phyloP scores from a whole-genome alignment of 2,797 vertebrate genomes.

The Malurus leucopterus region DNA sequence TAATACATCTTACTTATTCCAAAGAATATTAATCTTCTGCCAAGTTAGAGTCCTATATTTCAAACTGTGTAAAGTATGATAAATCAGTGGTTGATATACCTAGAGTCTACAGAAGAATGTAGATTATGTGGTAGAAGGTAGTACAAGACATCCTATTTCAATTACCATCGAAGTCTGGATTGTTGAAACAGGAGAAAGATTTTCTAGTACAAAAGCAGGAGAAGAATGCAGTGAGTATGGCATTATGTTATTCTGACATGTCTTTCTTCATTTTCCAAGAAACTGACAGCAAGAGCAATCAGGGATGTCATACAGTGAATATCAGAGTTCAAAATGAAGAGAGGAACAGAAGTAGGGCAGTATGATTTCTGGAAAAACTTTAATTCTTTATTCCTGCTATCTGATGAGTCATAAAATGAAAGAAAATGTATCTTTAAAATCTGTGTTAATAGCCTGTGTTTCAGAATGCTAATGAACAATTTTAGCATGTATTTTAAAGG shows the following conservation, averaged over 20 bases:
- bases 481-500: slow-evolving; percentile 6
- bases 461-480: background rate
- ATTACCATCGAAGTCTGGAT: background rate
- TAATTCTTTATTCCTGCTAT: background rate
- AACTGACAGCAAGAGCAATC: slow-evolving; percentile 16
- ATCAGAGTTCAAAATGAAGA: background rate
- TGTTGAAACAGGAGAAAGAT: background rate
- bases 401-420: background rate
- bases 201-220: background rate
- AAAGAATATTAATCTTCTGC: background rate
- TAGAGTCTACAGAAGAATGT: background rate
- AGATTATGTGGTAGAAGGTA: background rate
- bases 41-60: background rate
- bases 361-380: background rate
- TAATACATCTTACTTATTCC: background rate
- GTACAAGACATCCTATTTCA: background rate
- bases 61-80: background rate
- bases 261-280: background rate
- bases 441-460: background rate
- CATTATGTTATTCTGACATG: background rate
- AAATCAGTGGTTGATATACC: slow-evolving; percentile 7
- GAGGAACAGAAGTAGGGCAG: background rate
- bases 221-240: background rate
- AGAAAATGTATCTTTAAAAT: background rate
- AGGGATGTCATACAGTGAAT: background rate